phyloP scores from a whole-genome alignment of 2,113 vertebrate species.

The Neodontobutis hainanensis region DNA sequence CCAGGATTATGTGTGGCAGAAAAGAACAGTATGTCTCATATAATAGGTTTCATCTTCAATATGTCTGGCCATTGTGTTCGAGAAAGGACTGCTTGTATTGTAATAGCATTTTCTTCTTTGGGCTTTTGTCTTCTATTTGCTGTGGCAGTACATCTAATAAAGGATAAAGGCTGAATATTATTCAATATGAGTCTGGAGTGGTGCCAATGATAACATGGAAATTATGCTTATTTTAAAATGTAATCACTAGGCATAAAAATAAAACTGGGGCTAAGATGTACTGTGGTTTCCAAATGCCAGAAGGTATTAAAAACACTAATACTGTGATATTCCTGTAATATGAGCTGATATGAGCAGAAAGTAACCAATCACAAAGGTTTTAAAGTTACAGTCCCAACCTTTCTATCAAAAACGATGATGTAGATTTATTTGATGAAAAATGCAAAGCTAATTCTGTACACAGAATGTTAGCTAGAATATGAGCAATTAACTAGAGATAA shows the following conservation, averaged over 20 bases:
- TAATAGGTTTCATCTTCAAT: slow-evolving; percentile 11
- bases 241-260: neutral
- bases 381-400: too few relatives aligned
- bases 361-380: too few relatives aligned
- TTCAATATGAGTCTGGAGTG: neutral
- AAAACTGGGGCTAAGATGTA: too few relatives aligned
- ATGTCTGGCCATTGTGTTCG: neutral
- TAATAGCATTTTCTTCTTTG: slow-evolving; percentile 8
- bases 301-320: too few relatives aligned
- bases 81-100: slow-evolving; percentile 7
- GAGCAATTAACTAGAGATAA: too few relatives aligned
- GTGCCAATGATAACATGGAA: neutral
- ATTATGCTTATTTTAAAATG: neutral
- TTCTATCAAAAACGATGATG: too few relatives aligned
- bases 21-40: slow-evolving; percentile 2
- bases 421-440: too few relatives aligned
- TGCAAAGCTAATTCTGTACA: too few relatives aligned
- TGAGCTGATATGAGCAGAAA: too few relatives aligned
- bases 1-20: slow-evolving; percentile 12
- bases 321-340: too few relatives aligned
- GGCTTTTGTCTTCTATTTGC: slow-evolving; percentile 14
- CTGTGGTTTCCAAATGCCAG: too few relatives aligned
- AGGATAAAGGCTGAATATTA: slow-evolving; percentile 7
- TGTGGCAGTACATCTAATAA: neutral
- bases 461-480: too few relatives aligned